These are phyloP conservation scores for Cinara cedri DNA, from an alignment of 2,888 invertebrate species.

Conservation along the genomic window DNA sequence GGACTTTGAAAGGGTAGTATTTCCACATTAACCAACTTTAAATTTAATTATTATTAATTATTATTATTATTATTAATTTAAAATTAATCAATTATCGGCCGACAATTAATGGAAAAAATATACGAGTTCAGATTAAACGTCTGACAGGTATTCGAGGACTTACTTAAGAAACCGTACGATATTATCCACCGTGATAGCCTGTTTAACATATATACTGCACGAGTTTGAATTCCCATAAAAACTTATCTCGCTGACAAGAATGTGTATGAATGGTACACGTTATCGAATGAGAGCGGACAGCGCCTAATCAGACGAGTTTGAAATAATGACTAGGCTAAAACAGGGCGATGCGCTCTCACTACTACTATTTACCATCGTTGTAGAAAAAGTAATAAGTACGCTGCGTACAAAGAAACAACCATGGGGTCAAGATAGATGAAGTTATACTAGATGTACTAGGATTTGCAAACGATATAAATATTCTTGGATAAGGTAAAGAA, in stretches of 20 bases:
- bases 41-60: too few relatives aligned
- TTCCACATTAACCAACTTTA: too few relatives aligned
- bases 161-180: neutral
- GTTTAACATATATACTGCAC: neutral
- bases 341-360: neutral
- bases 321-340: slow-evolving; percentile 5
- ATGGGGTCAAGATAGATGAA: too few relatives aligned
- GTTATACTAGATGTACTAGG: neutral
- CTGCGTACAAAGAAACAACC: too few relatives aligned
- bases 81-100: too few relatives aligned
- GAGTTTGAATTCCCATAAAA: slow-evolving; percentile 1
- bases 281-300: neutral
- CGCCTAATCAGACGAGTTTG: neutral
- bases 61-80: too few relatives aligned
- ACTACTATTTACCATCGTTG: neutral
- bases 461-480: neutral
- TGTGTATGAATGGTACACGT: neutral
- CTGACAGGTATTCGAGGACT: neutral
- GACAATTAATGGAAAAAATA: slow-evolving; percentile 1
- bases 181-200: neutral
- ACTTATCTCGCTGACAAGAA: slow-evolving; percentile 3
- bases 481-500: neutral
- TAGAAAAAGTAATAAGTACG: too few relatives aligned
- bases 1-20: too few relatives aligned
- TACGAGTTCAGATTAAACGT: neutral